These are phyloP conservation scores for Theristicus caerulescens DNA, from an alignment of 2,113 vertebrate species.

Conservation along the genomic window DNA sequence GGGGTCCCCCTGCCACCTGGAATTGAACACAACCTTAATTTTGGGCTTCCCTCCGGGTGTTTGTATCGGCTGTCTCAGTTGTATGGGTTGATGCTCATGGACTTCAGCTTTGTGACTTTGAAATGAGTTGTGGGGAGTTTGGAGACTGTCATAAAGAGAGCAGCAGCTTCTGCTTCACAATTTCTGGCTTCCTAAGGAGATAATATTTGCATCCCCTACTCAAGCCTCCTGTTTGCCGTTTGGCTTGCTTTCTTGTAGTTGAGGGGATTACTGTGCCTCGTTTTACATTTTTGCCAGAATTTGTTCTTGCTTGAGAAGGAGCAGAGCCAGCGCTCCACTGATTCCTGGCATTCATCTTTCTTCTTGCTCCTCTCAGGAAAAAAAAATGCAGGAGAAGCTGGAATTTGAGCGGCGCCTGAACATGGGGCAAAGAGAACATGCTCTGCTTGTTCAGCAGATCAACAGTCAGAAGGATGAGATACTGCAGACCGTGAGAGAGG, in stretches of 20 bases:
- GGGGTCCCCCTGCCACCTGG: background rate
- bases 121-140: background rate
- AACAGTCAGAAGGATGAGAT: slow-evolving; percentile 84
- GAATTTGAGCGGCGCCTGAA: slow-evolving; percentile 87
- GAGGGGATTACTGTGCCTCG: background rate
- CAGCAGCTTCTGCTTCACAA: background rate
- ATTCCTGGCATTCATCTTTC: background rate
- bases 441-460: slow-evolving; percentile 84
- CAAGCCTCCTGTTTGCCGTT: background rate
- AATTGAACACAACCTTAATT: background rate
- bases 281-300: background rate
- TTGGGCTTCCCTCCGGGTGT: background rate
- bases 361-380: slow-evolving; percentile 72
- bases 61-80: background rate
- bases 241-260: background rate
- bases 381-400: slow-evolving; percentile 87
- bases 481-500: slow-evolving; percentile 88
- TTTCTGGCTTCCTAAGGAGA: background rate
- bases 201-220: background rate
- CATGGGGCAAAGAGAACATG: slow-evolving; percentile 83
- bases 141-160: background rate
- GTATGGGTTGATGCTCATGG: background rate
- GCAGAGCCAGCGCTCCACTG: background rate
- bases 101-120: background rate
- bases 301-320: background rate